phyloP scores from a whole-genome alignment of 1,140 invertebrate genomes.

The honey bee (Apis mellifera) region Amel_HAv3.1 CM009935.2:5398501-5399000 shows the following conservation, averaged over 20 bases:
- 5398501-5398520: slow-evolving; percentile 67
- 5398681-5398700: neutral
- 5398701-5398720: no score
- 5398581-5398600: slow-evolving; percentile 65
- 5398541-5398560: slow-evolving; percentile 70
- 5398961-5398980: slow-evolving; percentile 68
- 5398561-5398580: slow-evolving; percentile 70
- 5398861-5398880: slow-evolving; percentile 22
- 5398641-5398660: neutral
- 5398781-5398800: slow-evolving; percentile 42
- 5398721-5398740: neutral
- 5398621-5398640: slow-evolving; percentile 17
- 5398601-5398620: neutral
- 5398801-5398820: neutral
- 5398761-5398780: neutral
- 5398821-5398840: slow-evolving; percentile 30
- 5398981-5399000: slow-evolving; percentile 63
- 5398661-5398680: neutral
- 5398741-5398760: no score
- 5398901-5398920: slow-evolving; percentile 60
- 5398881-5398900: slow-evolving; percentile 57
- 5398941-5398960: slow-evolving; percentile 67
- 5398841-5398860: neutral
- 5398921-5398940: slow-evolving; percentile 68
- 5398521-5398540: slow-evolving; percentile 67